A percentile compares a stretch with the other conserved stretches of the same genome.
Conservation (phyloP, 2,797 vertebrate species). For the Ptychadena robeensis region DNA sequence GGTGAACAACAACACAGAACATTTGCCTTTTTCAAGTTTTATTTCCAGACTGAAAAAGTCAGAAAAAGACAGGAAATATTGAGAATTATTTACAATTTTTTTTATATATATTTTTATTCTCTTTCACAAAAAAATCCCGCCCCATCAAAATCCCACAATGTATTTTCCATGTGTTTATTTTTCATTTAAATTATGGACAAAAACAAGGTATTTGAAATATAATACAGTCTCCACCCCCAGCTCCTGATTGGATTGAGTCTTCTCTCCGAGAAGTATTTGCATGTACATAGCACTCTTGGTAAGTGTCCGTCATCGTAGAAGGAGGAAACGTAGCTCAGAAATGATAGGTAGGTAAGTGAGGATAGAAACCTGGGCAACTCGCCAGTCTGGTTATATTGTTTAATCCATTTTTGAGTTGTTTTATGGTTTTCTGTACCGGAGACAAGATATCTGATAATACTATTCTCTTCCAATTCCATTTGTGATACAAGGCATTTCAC, state of each 20-base stretch:
- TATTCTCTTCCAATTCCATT: constrained; percentile 11
- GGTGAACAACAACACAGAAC: constrained; percentile 10
- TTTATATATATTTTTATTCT: constrained; percentile 73
- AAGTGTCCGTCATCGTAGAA: constrained; percentile 44
- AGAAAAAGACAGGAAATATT: constrained; percentile 46
- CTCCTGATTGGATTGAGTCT: constrained; percentile 10
- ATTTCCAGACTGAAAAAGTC: constrained; percentile 46
- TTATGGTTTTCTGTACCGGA: background rate
- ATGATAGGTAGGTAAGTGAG: background rate
- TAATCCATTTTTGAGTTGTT: background rate
- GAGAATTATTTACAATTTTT: constrained; percentile 74
- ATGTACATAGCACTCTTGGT: constrained; percentile 36
- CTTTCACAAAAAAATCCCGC: constrained; percentile 68
- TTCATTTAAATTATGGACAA: constrained; percentile 67
- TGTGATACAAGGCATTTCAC: constrained; percentile 35
- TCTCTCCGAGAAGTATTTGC: constrained; percentile 15
- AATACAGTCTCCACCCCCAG: constrained; percentile 64
- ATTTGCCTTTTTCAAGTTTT: constrained; percentile 57
- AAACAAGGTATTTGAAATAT: constrained; percentile 67
- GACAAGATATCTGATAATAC: background rate
- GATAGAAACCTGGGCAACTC: background rate
- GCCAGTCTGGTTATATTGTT: background rate
- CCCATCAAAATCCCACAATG: constrained; percentile 72
- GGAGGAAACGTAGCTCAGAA: constrained; percentile 6
- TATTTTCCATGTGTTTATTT: constrained; percentile 37